A percentile compares a stretch with the other conserved stretches of the same genome.
Conservation (phyloP, 2,797 vertebrate species). For the Bradypus variegatus region DNA sequence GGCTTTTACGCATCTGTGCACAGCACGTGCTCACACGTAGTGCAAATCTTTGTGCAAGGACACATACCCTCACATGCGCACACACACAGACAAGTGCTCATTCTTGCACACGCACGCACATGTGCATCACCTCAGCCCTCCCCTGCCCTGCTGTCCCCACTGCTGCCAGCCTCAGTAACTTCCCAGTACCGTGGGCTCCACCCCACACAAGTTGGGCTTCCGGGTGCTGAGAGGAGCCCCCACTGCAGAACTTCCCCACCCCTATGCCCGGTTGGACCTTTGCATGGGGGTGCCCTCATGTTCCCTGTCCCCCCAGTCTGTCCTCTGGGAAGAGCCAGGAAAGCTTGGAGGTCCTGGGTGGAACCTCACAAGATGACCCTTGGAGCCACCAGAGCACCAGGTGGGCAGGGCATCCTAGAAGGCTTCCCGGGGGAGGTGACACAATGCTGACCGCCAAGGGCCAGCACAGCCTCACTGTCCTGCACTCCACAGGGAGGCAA, state of each 20-base stretch:
- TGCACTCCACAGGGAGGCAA: not conserved
- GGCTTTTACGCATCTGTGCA: accelerated
- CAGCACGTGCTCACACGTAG: no score
- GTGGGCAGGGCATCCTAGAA: not conserved
- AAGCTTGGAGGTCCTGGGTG: not conserved
- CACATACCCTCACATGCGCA: not conserved
- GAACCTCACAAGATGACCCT: not conserved
- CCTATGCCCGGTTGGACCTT: not conserved
- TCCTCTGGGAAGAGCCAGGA: not conserved
- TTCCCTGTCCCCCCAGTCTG: accelerated
- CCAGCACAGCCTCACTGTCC: not conserved
- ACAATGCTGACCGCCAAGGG: not conserved
- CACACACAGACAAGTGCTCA: not conserved
- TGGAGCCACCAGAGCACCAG: not conserved
- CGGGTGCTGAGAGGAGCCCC: not conserved
- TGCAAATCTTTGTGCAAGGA: not conserved
- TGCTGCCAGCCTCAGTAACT: not conserved
- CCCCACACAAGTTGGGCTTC: not conserved
- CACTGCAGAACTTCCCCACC: accelerated
- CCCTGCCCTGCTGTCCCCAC: not conserved
- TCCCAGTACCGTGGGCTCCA: accelerated
- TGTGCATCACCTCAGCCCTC: not conserved
- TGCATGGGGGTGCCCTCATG: not conserved
- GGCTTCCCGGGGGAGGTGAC: not conserved
- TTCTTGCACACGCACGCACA: no score